Evolutionary conservation across 2,113 vertebrate genomes (phyloP), one percentile per base, ranked within the genome.

Genomic region (Synchiropus splendidus): DNA sequence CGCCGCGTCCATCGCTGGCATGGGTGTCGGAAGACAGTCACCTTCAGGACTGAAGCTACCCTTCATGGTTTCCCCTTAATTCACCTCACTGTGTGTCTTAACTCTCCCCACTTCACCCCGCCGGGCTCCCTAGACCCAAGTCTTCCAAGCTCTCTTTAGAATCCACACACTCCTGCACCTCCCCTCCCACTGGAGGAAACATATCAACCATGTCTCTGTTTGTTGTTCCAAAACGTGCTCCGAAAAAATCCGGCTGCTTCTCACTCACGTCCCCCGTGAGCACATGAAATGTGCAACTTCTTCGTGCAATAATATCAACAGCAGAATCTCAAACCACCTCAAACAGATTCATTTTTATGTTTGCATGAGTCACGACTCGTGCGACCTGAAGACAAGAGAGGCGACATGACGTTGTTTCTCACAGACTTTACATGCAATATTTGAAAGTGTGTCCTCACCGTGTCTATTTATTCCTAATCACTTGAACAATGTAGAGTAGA

Each of bases 1-100:
- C 31, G 47, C 65, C 84, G 36, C 80, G 86, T 13, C 85, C 87
- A 21, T 82, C 89, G 2, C 70, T 90, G 50, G 89, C 89, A 48
- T 87, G 87, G 66, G 86, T 84, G 1, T 88, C 90, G 30, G 89
- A 93, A 0, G 91, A 94, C 74, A 92, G 89, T n/a, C 87, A 87
- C 0, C 89, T 90, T 2, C 90, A 92, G 75, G 90, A 92, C 54
- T 80, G n/a, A 61, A 78, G 39, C 57, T 51, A 21, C 39, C 4
- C 21, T 27, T 27, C 21, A 27, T 27, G 8, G n/a, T 27, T 8
- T 4, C 21, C 21, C 21, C 21, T 27, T 5, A 8, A 27, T 27
- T 39, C 39, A 2, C 1, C 34, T 6, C 4, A 10, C 38, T 18
- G 10, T 34, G 10, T 17, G 31, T 33, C 32, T n/a, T 39, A 34